Percentiles rank a stretch among this genome's conserved stretches.
phyloP scores from a whole-genome alignment of 1,140 invertebrate species.

The Thalassaphorura encarpata region DNA sequence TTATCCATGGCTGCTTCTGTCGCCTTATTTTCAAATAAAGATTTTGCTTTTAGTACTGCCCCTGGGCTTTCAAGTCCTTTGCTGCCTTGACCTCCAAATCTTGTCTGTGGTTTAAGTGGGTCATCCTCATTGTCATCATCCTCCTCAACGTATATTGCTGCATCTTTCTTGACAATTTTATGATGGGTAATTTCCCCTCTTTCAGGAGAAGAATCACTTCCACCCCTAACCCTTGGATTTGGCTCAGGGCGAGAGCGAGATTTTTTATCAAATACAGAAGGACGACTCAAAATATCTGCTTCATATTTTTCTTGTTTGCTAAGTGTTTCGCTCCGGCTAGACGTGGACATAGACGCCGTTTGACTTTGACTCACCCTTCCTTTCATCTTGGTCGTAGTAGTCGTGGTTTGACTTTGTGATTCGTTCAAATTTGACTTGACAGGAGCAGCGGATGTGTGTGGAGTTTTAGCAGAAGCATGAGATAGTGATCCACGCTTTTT shows the following conservation, averaged over 20 bases:
- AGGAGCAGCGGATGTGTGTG: too few species aligned
- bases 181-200: too few species aligned
- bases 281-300: conserved; percentile 24
- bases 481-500: too few species aligned
- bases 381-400: too few species aligned
- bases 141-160: conserved; percentile 2
- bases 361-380: too few species aligned
- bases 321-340: too few species aligned
- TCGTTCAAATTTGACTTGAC: too few species aligned
- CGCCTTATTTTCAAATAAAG: conserved; percentile 50
- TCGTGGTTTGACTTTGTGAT: too few species aligned
- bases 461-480: too few species aligned
- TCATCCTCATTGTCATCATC: conserved; percentile 18
- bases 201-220: too few species aligned
- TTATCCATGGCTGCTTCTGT: conserved; percentile 13
- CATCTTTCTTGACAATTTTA: background rate
- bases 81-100: conserved; percentile 34
- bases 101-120: conserved; percentile 28
- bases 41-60: conserved; percentile 52
- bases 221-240: conserved; percentile 6
- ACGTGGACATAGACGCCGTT: too few species aligned
- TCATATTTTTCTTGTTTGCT: conserved; percentile 23
- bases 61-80: conserved; percentile 44
- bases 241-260: conserved; percentile 6
- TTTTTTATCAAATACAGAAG: conserved; percentile 16